These are phyloP conservation scores for Macrocentrus cingulum DNA, from an alignment of 1,140 invertebrate genomes.

Conservation along the genomic window DNA sequence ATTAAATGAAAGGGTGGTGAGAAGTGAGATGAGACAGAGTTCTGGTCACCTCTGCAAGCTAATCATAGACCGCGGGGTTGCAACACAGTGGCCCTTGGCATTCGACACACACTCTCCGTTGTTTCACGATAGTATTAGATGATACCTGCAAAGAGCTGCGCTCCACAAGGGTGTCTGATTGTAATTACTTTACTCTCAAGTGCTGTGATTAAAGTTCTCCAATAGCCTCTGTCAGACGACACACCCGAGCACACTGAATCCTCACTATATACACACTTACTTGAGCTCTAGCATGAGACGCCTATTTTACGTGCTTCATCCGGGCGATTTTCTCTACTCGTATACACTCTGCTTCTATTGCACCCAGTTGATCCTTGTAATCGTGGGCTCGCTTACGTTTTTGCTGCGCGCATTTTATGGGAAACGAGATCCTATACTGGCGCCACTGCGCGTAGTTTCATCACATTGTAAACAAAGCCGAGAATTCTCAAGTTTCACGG, in stretches of 20 bases:
- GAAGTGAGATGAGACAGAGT: conserved; percentile 31
- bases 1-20: conserved; percentile 58
- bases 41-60: conserved; percentile 49
- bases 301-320: no score
- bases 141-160: conserved; percentile 26
- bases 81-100: conserved; percentile 42
- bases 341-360: conserved; percentile 15
- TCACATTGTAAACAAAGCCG: conserved; percentile 19
- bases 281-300: neutral
- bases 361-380: conserved; percentile 27
- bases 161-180: conserved; percentile 56
- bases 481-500: conserved; percentile 10
- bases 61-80: conserved; percentile 53
- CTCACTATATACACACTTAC: neutral
- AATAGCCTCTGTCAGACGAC: conserved; percentile 36
- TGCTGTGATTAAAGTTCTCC: conserved; percentile 57
- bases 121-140: conserved; percentile 10
- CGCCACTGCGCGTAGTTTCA: conserved; percentile 16
- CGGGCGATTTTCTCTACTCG: conserved; percentile 1
- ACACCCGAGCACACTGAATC: neutral
- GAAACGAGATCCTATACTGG: conserved; percentile 17
- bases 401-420: conserved; percentile 22
- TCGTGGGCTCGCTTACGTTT: conserved; percentile 40
- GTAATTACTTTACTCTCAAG: conserved; percentile 61
- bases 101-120: conserved; percentile 37